Base-by-base conservation (phyloP, 2,113 vertebrate species). In the Xenus cinereus region DNA sequence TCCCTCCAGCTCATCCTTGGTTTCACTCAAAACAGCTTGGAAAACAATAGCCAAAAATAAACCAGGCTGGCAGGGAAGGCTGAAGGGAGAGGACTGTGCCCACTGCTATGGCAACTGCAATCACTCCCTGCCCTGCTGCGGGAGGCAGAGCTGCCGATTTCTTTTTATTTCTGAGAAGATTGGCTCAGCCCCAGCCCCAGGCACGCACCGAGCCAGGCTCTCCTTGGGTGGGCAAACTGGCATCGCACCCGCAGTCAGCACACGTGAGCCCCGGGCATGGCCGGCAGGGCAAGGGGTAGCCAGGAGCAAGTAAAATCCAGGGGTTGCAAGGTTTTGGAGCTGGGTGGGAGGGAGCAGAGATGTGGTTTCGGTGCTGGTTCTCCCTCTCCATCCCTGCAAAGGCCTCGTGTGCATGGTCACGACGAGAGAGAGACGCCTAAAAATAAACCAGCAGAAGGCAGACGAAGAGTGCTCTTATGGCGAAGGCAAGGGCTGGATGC, bases 91-190 rank as follows among this genome's bases (percentile, higher is more conserved):
- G 68, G 74, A 54, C 46, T 75, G 75, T 89, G 84, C 94, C 84
- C 84, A 94, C 93, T 96, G 85, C 95, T 96, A 91, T 94, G 85
- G 90, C 81, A 97, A 93, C 96, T 96, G 94, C 22, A 50, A 60
- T 83, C 94, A 10, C 67, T 93, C 41, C 78, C 93, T 92, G 91
- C 88, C 90, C 93, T 87, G 80, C 90, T 83, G 87, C 0, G 73
- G 72, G 90, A 92, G 85, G 45, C 76, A 90, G 76, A 91, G 88
- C 82, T 54, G 69, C 57, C 10, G 3, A 4, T 87, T 73, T 84
- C 23, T 71, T 80, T 79, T 72, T 28, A 1, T 75, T 91, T 85
- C 86, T 0, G 0, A 64, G 46, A 8, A 93, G 88, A 95, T 48
- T 93, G 84, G 59, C 57, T 93, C 89, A 83, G 84, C 30, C 69